Evolutionary conservation across 2,888 invertebrate genomes (phyloP), one percentile per base, ranked within the genome.

Genomic region (Eristalinus sepulchralis): DNA sequence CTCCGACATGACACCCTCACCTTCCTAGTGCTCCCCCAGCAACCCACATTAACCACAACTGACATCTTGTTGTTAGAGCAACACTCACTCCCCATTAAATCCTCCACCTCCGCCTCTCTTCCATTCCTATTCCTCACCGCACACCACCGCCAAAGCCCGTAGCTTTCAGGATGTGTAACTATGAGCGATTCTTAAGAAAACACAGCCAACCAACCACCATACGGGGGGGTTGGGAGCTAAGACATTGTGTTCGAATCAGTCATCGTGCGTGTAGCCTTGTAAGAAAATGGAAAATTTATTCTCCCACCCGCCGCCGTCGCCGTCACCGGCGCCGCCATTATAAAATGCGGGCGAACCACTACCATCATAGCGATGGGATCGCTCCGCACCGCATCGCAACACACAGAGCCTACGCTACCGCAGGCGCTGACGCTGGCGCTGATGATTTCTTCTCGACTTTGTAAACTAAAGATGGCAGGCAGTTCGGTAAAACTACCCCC

Each of bases 391-490:
- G 34, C 63, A 34, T 55, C 64, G 33, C 10, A 34, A 8, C 55
- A 20, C 53, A 24, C 53, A 59, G 47, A 17, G 11, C 53, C 39
- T 20, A 62, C 33, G 22, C 70, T 55, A 36, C 59, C 64, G 66
- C 36, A 11, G 60, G 66, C 24, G 47, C 24, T 62, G 47, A 33
- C 64, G 66, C 36, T 10, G 60, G 66, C 24, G 47, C 24, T 62
- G 47, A 33, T 53, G 47, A 66, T 70, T 78, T 70, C 47, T 47
- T 47, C 47, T 47, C n/a, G 59, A 64, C 24, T 78, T 36, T 71
- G 47, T n/a, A 17, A 78, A 79, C 79, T 27, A 39, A 83, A 83
- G 63, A 83, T 79, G 83, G 73, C 70, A 64, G 79, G 66, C 79
- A 73, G 60, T 39, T 67, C 60, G 39, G 17, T 33, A 73, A 68